A percentile compares a stretch with the other conserved stretches of the same genome.
phyloP scores from a whole-genome alignment of 2,797 vertebrate genomes.

The Onychomys leucogaster region DNA sequence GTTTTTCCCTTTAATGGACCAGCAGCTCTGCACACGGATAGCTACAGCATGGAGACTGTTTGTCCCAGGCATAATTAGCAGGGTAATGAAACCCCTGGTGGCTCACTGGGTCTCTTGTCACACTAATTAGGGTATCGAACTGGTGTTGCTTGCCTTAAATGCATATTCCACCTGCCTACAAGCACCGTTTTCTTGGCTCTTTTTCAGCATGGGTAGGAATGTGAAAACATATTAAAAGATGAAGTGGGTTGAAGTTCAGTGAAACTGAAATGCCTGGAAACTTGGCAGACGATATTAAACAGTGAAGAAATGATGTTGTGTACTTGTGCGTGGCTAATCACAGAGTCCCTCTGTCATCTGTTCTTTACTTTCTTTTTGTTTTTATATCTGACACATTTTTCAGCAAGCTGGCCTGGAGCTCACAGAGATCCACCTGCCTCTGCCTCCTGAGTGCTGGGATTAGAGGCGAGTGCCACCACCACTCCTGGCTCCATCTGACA shows the following conservation, averaged over 20 bases:
- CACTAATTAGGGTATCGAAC: conserved; percentile 72
- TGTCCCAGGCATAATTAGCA: conserved; percentile 64
- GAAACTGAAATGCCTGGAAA: conserved; percentile 44
- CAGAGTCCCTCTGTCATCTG: not conserved
- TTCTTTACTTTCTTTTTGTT: not conserved
- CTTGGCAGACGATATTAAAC: conserved; percentile 13
- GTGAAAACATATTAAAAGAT: conserved; percentile 55
- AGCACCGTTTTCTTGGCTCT: conserved; percentile 60
- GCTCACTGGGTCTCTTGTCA: conserved; percentile 60
- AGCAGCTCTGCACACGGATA: not conserved
- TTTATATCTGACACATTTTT: not conserved
- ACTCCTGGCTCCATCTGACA: not conserved
- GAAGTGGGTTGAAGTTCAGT: not conserved
- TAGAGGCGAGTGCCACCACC: not conserved
- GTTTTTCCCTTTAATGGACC: not conserved
- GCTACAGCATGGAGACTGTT: conserved; percentile 34
- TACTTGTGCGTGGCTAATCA: not conserved
- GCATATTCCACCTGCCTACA: conserved; percentile 66
- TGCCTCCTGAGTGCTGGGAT: not conserved
- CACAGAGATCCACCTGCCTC: not conserved
- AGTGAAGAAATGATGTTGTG: not conserved
- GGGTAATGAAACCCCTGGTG: conserved; percentile 60
- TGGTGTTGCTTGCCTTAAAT: conserved; percentile 74
- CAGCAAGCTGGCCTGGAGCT: not conserved
- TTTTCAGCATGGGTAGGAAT: not conserved